These are phyloP conservation scores for Saccopteryx leptura DNA, from an alignment of 2,113 vertebrate species.

Conservation along the genomic window DNA sequence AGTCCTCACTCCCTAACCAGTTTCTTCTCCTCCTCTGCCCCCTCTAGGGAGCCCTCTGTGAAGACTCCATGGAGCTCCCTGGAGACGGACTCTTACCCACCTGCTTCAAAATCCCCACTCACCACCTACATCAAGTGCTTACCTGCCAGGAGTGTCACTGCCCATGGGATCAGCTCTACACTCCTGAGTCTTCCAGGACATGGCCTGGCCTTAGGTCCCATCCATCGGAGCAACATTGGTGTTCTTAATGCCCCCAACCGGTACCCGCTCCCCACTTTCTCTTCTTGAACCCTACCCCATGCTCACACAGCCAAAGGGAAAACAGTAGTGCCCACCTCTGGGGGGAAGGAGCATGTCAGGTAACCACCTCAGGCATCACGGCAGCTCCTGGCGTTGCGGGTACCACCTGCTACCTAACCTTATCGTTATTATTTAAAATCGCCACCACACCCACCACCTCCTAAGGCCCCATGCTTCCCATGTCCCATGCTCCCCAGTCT, in stretches of 20 bases:
- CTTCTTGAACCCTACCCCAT: neutral
- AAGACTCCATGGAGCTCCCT: neutral
- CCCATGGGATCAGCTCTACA: too few species aligned
- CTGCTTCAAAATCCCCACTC: neutral
- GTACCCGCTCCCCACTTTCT: neutral
- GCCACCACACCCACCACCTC: neutral
- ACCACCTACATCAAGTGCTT: rapidly evolving
- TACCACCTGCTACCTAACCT: rapidly evolving
- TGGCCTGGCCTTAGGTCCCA: neutral
- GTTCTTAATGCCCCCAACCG: rapidly evolving
- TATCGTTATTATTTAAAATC: rapidly evolving
- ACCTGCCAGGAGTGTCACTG: too few species aligned
- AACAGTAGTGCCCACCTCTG: rapidly evolving
- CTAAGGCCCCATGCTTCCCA: neutral
- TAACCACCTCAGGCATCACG: rapidly evolving
- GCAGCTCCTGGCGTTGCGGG: too few species aligned
- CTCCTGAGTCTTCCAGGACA: rapidly evolving
- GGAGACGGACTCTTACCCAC: neutral
- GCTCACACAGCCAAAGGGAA: neutral
- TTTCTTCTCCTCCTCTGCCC: too few species aligned
- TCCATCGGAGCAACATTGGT: rapidly evolving
- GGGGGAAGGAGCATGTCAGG: neutral
- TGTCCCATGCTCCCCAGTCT: neutral
- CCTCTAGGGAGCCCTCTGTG: rapidly evolving
- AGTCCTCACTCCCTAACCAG: neutral